phyloP scores from a whole-genome alignment of 2,888 invertebrate species.

The Antitype chi region DNA sequence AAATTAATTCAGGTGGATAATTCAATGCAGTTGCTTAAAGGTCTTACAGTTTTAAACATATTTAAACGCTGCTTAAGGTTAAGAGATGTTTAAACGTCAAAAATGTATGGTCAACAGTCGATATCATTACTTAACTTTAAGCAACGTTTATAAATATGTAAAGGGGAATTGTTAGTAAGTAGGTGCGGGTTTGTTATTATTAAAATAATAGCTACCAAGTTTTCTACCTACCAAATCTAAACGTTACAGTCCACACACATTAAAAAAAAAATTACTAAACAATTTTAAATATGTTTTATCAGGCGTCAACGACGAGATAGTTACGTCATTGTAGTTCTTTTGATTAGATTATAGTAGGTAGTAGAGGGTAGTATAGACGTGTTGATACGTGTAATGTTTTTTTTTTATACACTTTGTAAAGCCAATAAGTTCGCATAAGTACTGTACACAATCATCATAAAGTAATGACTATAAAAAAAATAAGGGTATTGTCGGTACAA shows the following conservation, averaged over 20 bases:
- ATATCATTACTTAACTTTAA: too few relatives aligned
- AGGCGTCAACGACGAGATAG: background rate
- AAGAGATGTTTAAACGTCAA: too few relatives aligned
- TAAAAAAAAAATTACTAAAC: conserved; percentile 12
- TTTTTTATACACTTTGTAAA: background rate
- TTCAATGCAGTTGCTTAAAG: background rate
- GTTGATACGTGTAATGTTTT: too few relatives aligned
- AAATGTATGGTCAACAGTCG: too few relatives aligned
- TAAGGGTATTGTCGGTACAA: background rate
- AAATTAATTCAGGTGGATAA: background rate
- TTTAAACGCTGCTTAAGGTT: too few relatives aligned
- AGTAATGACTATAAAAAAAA: background rate
- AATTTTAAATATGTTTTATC: conserved; percentile 12
- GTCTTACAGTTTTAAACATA: background rate
- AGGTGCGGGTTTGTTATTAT: too few relatives aligned
- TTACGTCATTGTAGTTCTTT: conserved; percentile 15
- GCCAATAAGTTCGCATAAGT: background rate
- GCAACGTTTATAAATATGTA: too few relatives aligned
- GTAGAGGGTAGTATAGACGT: too few relatives aligned
- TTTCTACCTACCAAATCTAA: background rate
- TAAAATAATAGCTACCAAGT: background rate
- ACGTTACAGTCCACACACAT: background rate
- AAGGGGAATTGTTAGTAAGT: too few relatives aligned
- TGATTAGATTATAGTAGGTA: background rate
- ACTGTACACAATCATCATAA: too few relatives aligned